These are phyloP conservation scores for Girardinus metallicus DNA, from an alignment of 2,797 vertebrate genomes.

Conservation along the genomic window DNA sequence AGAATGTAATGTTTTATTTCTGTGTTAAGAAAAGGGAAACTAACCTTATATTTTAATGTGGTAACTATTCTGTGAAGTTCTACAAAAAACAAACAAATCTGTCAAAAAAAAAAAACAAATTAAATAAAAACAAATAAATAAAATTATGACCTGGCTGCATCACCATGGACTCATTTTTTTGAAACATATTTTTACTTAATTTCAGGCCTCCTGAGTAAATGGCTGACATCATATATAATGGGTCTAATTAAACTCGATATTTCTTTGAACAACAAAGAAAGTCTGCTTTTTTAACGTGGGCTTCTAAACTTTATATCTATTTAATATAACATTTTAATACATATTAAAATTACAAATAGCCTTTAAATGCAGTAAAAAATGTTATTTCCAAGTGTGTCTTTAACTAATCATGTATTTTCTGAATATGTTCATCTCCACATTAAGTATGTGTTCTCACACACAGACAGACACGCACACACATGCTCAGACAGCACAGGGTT, in stretches of 20 bases:
- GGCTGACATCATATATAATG: background rate
- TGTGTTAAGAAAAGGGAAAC: background rate
- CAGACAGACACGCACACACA: constrained; percentile 27
- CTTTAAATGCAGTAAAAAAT: constrained; percentile 9
- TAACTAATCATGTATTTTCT: constrained; percentile 41
- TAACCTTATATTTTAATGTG: background rate
- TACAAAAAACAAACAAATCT: too few species aligned
- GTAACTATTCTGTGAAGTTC: background rate
- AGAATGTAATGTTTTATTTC: background rate
- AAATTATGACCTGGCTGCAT: background rate
- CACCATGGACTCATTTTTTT: background rate
- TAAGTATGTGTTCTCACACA: constrained; percentile 10
- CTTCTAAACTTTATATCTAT: background rate
- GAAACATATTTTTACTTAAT: background rate
- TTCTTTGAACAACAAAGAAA: background rate
- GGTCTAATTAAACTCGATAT: background rate
- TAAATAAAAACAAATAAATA: background rate
- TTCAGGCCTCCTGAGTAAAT: background rate
- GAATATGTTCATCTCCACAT: constrained; percentile 25
- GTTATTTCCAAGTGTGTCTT: constrained; percentile 29
- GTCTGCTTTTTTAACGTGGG: background rate
- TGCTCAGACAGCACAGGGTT: constrained; percentile 38
- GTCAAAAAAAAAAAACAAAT: too few species aligned
- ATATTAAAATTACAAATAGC: background rate
- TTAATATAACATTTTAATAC: too few species aligned